Evolutionary conservation across 2,797 vertebrate species (phyloP).

Genomic region (Tolypeutes matacus): DNA sequence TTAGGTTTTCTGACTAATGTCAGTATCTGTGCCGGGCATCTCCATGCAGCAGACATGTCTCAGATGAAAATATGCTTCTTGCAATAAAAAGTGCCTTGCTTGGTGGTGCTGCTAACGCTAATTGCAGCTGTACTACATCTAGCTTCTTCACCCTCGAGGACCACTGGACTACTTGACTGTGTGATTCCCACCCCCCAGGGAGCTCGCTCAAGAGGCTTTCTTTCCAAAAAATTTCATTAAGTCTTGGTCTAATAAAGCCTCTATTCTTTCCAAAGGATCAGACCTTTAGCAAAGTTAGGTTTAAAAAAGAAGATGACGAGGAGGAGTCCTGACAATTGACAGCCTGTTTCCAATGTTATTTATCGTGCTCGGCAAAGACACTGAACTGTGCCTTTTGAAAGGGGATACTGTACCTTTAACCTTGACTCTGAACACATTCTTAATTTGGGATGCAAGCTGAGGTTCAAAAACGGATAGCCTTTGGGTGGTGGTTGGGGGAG

Average conservation of each 20-base stretch:
- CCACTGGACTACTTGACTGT: slow-evolving; percentile 35
- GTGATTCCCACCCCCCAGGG: background rate
- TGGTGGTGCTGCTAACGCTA: background rate
- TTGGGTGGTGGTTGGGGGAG: slow-evolving; percentile 82
- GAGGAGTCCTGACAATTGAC: slow-evolving; percentile 80
- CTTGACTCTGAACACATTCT: slow-evolving; percentile 87
- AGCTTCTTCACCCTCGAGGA: slow-evolving; percentile 12
- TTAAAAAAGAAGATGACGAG: background rate
- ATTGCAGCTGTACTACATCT: background rate
- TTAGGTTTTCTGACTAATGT: background rate
- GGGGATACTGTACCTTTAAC: slow-evolving; percentile 90
- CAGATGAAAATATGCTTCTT: slow-evolving; percentile 1
- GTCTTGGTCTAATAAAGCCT: slow-evolving; percentile 25
- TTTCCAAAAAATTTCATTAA: slow-evolving; percentile 62
- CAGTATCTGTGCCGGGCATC: background rate
- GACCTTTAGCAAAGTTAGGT: slow-evolving; percentile 44
- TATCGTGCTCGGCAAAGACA: slow-evolving; percentile 86
- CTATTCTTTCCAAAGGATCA: slow-evolving; percentile 65
- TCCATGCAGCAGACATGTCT: background rate
- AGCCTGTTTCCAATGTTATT: slow-evolving; percentile 85
- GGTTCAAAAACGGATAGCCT: slow-evolving; percentile 87
- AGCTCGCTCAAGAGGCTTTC: slow-evolving; percentile 50
- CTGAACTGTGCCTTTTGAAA: slow-evolving; percentile 89
- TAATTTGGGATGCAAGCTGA: slow-evolving; percentile 87
- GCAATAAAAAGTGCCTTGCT: background rate